phyloP scores from a whole-genome alignment of 37 sponge, comb jelly and placozoan species.

The Oscarella lobularis region DNA sequence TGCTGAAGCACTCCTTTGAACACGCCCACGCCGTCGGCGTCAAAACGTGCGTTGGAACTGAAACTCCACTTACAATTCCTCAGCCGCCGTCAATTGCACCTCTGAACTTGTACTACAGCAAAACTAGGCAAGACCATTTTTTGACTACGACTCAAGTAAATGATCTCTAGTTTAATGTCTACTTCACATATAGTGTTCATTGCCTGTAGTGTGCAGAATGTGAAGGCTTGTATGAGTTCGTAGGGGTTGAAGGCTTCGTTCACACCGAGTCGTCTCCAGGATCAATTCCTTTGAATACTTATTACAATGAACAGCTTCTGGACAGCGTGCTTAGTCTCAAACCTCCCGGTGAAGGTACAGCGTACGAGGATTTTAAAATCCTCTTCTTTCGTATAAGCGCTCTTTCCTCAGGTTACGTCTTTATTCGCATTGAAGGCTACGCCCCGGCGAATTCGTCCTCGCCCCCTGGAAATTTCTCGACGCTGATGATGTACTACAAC shows the following conservation, averaged over 20 bases:
- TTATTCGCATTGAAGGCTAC: not conserved
- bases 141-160: slow-evolving; percentile 2
- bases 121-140: not conserved
- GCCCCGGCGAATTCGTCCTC: not conserved
- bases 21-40: not conserved
- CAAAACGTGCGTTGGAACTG: slow-evolving; percentile 1
- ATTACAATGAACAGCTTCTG: not conserved
- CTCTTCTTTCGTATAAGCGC: too few relatives aligned
- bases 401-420: not conserved
- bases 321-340: slow-evolving; percentile 1
- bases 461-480: not conserved
- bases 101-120: slow-evolving; percentile 5
- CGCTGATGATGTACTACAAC: not conserved
- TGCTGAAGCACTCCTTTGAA: slow-evolving; percentile 1
- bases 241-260: not conserved
- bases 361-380: too few relatives aligned
- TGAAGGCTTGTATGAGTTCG: slow-evolving; percentile 7
- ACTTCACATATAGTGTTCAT: not conserved
- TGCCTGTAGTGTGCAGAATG: slow-evolving; percentile 4
- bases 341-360: not conserved
- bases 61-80: not conserved
- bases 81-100: not conserved
- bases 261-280: not conserved
- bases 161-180: not conserved
- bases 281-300: not conserved